Percentiles rank a stretch among this genome's conserved stretches.
Conservation (phyloP, 2,888 invertebrate species). For the Isotomurus palustris region DNA sequence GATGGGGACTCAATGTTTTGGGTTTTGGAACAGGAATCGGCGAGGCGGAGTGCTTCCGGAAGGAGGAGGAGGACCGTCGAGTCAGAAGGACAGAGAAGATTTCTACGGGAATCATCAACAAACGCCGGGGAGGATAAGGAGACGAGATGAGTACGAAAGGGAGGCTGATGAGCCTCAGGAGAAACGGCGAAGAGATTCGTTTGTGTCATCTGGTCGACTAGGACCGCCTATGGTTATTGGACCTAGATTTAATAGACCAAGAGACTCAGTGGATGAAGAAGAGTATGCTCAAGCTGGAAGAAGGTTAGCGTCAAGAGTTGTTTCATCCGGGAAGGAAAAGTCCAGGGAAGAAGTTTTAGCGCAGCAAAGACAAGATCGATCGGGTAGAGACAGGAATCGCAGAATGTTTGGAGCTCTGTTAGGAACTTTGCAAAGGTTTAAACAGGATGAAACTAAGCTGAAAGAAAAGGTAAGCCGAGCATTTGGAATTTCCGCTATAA, state of each 20-base stretch:
- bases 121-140: not conserved
- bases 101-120: not conserved
- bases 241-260: not conserved
- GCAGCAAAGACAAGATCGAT: slow-evolving; percentile 77
- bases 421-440: slow-evolving; percentile 91
- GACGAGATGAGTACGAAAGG: slow-evolving; percentile 5
- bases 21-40: not conserved
- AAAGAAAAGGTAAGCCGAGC: slow-evolving; percentile 73
- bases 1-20: not conserved
- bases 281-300: not conserved
- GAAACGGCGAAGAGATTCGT: slow-evolving; percentile 1
- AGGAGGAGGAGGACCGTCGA: too few species aligned
- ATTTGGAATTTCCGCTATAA: too few species aligned
- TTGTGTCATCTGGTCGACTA: not conserved
- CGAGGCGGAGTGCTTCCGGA: not conserved
- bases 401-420: slow-evolving; percentile 94
- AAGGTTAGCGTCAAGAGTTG: slow-evolving; percentile 63
- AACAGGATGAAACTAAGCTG: slow-evolving; percentile 84
- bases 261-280: slow-evolving; percentile 1
- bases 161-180: slow-evolving; percentile 4
- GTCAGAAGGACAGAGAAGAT: not conserved
- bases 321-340: slow-evolving; percentile 73
- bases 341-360: slow-evolving; percentile 74
- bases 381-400: slow-evolving; percentile 69
- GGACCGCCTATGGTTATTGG: slow-evolving; percentile 1